Conservation (phyloP, 2,797 vertebrate genomes). For the Hybognathus amarus region DNA sequence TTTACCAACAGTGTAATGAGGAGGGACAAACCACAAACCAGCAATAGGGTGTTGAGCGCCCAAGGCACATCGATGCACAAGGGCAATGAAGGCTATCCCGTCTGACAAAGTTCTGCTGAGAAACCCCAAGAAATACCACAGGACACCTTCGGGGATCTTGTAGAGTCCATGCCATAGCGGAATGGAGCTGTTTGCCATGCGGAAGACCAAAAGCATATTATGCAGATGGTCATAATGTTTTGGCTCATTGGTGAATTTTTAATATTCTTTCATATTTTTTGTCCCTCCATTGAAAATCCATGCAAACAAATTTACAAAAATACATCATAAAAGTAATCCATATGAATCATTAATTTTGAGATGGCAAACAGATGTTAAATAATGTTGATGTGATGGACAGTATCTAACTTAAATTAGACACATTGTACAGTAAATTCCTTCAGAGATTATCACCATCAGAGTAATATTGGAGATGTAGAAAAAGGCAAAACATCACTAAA, state of each 20-base stretch:
- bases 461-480: neutral
- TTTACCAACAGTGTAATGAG: no score
- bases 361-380: neutral
- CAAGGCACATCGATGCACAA: no score
- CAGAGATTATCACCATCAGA: neutral
- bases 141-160: neutral
- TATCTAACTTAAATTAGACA: neutral
- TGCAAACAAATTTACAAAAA: neutral
- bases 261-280: neutral
- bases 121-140: neutral
- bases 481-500: neutral
- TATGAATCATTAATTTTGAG: neutral
- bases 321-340: neutral
- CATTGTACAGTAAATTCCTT: neutral
- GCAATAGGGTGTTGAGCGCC: no score
- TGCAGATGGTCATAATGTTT: no score
- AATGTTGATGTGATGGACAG: neutral
- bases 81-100: no score
- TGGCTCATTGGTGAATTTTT: neutral
- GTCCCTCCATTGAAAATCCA: neutral
- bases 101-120: neutral
- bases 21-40: no score
- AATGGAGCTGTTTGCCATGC: rapidly evolving
- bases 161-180: neutral
- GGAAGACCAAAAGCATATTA: neutral